Evolutionary conservation across 1,140 invertebrate species (phyloP).

Genomic region (Homarus americanus): DNA sequence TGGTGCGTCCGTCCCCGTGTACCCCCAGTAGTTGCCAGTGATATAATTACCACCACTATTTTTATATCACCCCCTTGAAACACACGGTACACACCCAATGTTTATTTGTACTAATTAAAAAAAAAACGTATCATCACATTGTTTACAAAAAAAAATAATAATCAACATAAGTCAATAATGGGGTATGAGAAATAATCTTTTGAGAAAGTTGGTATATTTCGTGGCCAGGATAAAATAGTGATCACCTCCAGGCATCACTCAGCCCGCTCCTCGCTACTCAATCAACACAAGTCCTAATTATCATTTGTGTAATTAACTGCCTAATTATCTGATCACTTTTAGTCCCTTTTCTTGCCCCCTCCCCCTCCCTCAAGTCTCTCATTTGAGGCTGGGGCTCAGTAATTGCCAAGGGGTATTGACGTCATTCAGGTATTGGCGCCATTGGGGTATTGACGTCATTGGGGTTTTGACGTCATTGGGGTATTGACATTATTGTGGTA

Average conservation of each 20-base stretch:
- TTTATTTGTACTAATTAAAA: no score
- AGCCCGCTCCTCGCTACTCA: slow-evolving; percentile 33
- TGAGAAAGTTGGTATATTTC: background rate
- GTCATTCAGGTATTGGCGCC: background rate
- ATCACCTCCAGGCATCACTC: slow-evolving; percentile 2
- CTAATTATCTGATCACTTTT: slow-evolving; percentile 71
- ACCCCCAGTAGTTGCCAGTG: no score
- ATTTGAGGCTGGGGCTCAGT: background rate
- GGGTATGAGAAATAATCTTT: no score
- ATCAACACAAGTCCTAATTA: slow-evolving; percentile 69
- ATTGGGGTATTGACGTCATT: background rate
- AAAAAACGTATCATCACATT: no score
- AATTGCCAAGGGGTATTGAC: background rate
- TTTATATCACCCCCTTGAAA: no score
- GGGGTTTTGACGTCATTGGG: background rate
- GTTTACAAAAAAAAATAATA: no score
- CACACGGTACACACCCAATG: no score
- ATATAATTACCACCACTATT: no score
- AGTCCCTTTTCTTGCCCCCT: slow-evolving; percentile 49
- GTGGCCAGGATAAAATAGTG: background rate
- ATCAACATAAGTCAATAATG: no score
- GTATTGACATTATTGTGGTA: no score
- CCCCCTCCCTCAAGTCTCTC: slow-evolving; percentile 5
- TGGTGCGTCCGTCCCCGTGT: background rate
- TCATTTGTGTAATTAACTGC: slow-evolving; percentile 70